Evolutionary conservation across 2,797 vertebrate species (phyloP).

Genomic region (Myripristis murdjan): DNA sequence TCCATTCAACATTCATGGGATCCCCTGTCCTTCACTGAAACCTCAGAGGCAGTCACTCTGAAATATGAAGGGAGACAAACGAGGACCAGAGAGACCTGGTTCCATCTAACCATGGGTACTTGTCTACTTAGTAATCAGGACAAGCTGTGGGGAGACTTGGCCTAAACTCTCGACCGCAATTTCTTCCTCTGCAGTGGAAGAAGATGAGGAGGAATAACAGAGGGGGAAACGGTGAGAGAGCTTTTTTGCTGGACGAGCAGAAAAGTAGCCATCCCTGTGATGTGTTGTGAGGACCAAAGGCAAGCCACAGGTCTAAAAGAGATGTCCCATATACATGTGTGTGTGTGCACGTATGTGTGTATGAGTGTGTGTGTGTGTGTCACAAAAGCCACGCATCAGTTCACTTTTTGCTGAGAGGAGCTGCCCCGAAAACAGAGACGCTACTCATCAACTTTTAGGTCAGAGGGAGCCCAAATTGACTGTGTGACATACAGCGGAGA

Average conservation of each 20-base stretch:
- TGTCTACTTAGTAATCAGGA: conserved; percentile 81
- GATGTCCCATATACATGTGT: conserved; percentile 44
- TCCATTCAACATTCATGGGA: conserved; percentile 32
- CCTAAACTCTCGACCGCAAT: conserved; percentile 68
- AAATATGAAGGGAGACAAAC: conserved; percentile 58
- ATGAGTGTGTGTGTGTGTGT: conserved; percentile 38
- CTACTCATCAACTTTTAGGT: conserved; percentile 76
- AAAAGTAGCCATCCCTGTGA: conserved; percentile 67
- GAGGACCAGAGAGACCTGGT: conserved; percentile 62
- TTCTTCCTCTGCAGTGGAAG: conserved; percentile 68
- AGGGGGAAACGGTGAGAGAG: conserved; percentile 48
- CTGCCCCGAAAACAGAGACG: conserved; percentile 72
- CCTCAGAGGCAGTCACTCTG: conserved; percentile 53
- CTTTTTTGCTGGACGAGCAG: conserved; percentile 70
- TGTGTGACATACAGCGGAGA: conserved; percentile 68
- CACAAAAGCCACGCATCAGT: conserved; percentile 47
- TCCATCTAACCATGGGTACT: conserved; percentile 69
- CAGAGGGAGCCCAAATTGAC: conserved; percentile 72
- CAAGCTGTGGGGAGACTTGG: conserved; percentile 80
- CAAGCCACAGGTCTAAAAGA: conserved; percentile 52
- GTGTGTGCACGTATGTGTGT: conserved; percentile 29
- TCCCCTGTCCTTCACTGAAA: conserved; percentile 50
- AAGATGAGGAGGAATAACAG: conserved; percentile 68
- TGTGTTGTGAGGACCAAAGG: conserved; percentile 55
- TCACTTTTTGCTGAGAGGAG: conserved; percentile 68